A percentile compares a stretch with the other conserved stretches of the same genome.
phyloP scores from a whole-genome alignment of 2,888 invertebrate species.

The Lasioglossum oenotherae region DNA sequence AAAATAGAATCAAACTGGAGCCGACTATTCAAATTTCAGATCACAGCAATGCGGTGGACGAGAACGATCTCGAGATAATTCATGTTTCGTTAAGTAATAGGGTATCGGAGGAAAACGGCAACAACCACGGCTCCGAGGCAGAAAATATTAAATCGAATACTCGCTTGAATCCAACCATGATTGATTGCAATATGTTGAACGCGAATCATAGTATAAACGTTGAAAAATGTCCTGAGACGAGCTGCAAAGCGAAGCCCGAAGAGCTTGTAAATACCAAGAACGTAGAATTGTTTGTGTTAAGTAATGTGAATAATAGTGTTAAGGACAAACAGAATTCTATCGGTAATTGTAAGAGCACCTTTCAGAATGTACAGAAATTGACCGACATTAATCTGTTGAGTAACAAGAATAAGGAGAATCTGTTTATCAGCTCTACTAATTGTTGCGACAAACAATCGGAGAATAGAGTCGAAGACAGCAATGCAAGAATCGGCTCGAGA shows the following conservation, averaged over 20 bases:
- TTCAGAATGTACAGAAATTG: neutral
- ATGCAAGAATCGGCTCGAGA: neutral
- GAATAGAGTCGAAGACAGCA: neutral
- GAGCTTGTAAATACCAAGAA: neutral
- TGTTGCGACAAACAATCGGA: neutral
- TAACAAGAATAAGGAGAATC: neutral
- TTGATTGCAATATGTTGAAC: neutral
- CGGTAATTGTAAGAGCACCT: neutral
- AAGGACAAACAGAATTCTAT: neutral
- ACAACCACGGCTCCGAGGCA: neutral
- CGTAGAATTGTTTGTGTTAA: neutral
- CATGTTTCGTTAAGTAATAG: constrained; percentile 37
- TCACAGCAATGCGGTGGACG: neutral
- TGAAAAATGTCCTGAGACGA: neutral
- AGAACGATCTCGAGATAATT: constrained; percentile 59
- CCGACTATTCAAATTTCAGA: constrained; percentile 18
- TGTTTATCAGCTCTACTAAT: neutral
- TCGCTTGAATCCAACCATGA: neutral
- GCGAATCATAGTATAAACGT: neutral
- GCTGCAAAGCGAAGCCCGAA: neutral
- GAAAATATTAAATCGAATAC: neutral
- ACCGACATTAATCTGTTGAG: neutral
- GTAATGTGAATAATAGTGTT: neutral
- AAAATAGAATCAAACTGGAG: neutral
- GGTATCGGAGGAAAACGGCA: too few relatives aligned